Percentiles rank a stretch among this genome's conserved stretches.
These are phyloP conservation scores for Eptesicus fuscus DNA, from an alignment of 2,113 vertebrate genomes.

Conservation along the genomic window DNA sequence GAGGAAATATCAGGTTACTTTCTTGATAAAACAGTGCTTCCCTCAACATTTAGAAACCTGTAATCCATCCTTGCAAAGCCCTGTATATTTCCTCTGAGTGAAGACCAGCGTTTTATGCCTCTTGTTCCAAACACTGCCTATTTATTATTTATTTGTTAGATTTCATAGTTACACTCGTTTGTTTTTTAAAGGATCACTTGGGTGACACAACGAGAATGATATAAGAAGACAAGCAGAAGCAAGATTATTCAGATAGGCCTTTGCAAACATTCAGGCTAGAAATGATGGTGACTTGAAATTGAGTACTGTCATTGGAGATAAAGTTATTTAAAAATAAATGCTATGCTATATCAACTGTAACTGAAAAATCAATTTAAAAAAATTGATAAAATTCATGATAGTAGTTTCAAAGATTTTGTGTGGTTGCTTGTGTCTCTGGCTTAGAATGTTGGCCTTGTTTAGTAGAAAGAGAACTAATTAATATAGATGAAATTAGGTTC, in stretches of 20 bases:
- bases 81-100: background rate
- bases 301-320: background rate
- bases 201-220: background rate
- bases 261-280: background rate
- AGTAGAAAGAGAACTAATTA: background rate
- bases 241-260: background rate
- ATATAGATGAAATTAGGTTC: background rate
- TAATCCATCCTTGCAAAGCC: background rate
- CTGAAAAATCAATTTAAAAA: background rate
- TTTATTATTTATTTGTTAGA: slow-evolving; percentile 15
- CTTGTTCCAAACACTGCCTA: background rate
- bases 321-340: background rate
- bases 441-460: slow-evolving; percentile 5
- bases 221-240: background rate
- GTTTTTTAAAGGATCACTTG: background rate
- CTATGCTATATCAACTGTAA: background rate
- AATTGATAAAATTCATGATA: background rate
- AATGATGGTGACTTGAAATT: background rate
- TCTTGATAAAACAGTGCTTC: background rate
- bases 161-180: background rate
- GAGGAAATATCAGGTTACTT: background rate
- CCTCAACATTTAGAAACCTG: background rate
- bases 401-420: background rate
- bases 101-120: background rate
- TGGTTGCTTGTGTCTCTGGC: background rate